phyloP scores from a whole-genome alignment of 2,888 invertebrate genomes.

The Orthosia gothica region DNA sequence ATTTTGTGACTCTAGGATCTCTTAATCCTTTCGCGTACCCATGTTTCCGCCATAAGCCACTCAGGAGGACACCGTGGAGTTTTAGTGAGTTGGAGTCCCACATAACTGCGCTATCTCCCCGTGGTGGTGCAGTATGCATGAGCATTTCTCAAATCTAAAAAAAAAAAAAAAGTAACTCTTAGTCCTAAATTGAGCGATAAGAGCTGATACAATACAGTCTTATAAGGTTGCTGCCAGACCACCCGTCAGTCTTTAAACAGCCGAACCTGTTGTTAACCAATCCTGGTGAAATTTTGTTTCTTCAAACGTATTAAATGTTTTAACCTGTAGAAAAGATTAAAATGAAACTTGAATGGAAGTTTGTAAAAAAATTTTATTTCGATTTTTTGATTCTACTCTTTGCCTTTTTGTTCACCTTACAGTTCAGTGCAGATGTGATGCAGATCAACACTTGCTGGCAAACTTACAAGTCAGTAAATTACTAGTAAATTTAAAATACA shows the following conservation, averaged over 20 bases:
- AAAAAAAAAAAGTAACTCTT: too few species aligned
- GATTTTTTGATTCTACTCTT: not conserved
- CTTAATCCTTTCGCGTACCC: too few species aligned
- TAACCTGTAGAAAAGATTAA: too few species aligned
- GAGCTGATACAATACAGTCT: not conserved
- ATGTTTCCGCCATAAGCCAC: too few species aligned
- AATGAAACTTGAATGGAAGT: too few species aligned
- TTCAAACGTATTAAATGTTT: not conserved
- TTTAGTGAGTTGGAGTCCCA: too few species aligned
- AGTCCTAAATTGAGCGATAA: not conserved
- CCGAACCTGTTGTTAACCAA: not conserved
- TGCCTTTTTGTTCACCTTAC: not conserved
- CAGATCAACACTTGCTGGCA: constrained; percentile 1
- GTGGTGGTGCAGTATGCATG: too few species aligned
- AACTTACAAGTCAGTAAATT: not conserved
- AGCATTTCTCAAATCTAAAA: too few species aligned
- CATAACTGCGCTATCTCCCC: too few species aligned
- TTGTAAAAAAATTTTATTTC: too few species aligned
- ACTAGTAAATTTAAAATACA: not conserved
- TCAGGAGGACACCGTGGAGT: too few species aligned
- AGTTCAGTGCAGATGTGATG: constrained; percentile 13
- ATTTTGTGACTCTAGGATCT: too few species aligned
- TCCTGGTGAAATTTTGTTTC: not conserved
- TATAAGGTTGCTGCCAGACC: not conserved
- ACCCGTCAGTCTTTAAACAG: not conserved